These are phyloP conservation scores for Monoplex corrugatus DNA, from an alignment of 2,888 invertebrate species.

Conservation along the genomic window DNA sequence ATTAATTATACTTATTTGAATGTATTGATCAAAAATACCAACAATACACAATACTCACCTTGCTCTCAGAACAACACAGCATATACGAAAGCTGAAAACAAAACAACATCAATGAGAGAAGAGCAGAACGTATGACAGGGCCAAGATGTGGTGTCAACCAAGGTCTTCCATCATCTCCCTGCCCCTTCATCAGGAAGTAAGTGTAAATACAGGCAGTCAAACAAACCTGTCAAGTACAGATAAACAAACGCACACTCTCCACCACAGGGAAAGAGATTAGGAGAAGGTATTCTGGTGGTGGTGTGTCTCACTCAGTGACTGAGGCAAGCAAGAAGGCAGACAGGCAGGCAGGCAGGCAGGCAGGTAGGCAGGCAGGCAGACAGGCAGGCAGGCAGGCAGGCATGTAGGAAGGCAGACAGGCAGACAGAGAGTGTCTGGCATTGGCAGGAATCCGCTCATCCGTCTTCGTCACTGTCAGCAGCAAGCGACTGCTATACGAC, in stretches of 20 bases:
- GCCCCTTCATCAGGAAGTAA: too few species aligned
- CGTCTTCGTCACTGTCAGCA: slow-evolving; percentile 9
- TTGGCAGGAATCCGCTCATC: background rate
- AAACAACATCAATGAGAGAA: slow-evolving; percentile 11
- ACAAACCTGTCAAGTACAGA: slow-evolving; percentile 44
- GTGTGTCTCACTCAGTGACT: background rate
- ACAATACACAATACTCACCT: too few species aligned
- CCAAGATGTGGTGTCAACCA: slow-evolving; percentile 19
- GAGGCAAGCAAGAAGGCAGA: too few species aligned
- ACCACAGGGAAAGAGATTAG: slow-evolving; percentile 24
- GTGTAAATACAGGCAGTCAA: slow-evolving; percentile 45
- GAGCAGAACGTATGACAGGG: slow-evolving; percentile 36
- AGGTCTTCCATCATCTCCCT: slow-evolving; percentile 30
- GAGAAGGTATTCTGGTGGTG: slow-evolving; percentile 27
- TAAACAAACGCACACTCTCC: slow-evolving; percentile 45
- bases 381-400: background rate
- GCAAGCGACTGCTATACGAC: background rate
- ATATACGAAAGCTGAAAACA: too few species aligned
- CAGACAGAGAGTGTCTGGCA: too few species aligned
- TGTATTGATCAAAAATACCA: too few species aligned
- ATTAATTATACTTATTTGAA: too few species aligned
- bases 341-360: background rate
- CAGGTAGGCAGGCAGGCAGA: background rate
- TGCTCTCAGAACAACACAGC: too few species aligned
- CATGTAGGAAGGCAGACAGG: background rate